phyloP scores from a whole-genome alignment of 2,113 vertebrate species.

The Ahaetulla prasina region DNA sequence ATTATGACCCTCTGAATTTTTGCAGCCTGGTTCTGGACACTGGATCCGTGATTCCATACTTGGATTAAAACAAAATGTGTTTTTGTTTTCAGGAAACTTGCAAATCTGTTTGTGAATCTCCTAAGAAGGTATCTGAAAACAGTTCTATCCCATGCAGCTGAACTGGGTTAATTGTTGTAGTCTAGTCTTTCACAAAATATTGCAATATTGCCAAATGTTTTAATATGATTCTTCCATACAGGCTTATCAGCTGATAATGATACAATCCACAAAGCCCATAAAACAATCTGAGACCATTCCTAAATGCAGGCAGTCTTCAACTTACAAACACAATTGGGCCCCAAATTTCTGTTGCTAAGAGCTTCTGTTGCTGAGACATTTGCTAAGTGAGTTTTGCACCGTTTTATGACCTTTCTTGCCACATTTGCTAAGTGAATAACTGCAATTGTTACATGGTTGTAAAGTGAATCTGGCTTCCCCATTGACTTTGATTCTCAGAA shows the following conservation, averaged over 20 bases:
- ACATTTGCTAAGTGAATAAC: background rate
- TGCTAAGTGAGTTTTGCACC: background rate
- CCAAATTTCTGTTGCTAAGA: background rate
- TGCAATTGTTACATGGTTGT: background rate
- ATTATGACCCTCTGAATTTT: background rate
- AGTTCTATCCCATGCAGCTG: background rate
- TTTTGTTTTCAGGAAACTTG: background rate
- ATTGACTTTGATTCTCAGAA: background rate
- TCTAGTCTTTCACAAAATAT: background rate
- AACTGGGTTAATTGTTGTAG: background rate
- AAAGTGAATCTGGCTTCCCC: background rate
- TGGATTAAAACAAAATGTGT: background rate
- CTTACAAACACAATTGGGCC: background rate
- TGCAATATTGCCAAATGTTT: background rate
- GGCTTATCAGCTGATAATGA: background rate
- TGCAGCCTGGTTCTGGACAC: background rate
- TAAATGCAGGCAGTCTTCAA: background rate
- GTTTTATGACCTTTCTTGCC: background rate
- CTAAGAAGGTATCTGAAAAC: background rate
- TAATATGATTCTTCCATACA: background rate
- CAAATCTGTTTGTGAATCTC: background rate
- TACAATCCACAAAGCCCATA: background rate
- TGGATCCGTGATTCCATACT: background rate
- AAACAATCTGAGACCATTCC: background rate
- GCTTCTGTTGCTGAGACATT: background rate